These are phyloP conservation scores for Lasius fuliginosus DNA, from an alignment of 2,888 invertebrate species.

Conservation along the genomic window DNA sequence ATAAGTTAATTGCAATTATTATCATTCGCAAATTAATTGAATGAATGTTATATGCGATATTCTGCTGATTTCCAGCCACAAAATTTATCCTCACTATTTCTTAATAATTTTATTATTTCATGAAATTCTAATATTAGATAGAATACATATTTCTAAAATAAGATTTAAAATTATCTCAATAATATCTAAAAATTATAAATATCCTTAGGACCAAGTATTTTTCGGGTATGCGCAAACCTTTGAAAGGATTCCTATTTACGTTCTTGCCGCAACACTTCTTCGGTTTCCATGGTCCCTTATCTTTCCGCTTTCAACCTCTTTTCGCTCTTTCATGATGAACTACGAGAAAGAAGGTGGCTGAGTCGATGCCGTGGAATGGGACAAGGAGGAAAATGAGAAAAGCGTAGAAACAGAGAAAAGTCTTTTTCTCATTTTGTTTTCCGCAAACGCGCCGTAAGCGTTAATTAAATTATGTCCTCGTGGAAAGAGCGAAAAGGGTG, in stretches of 20 bases:
- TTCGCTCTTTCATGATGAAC: conserved; percentile 43
- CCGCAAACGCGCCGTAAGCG: conserved; percentile 57
- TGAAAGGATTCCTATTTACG: conserved; percentile 41
- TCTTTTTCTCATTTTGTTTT: conserved; percentile 56
- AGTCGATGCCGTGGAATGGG: conserved; percentile 18
- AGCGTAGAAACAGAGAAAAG: conserved; percentile 19
- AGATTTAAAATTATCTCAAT: conserved; percentile 8
- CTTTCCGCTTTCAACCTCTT: conserved; percentile 33
- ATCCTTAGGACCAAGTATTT: background rate
- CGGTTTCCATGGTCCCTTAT: conserved; percentile 43
- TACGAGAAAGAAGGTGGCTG: conserved; percentile 24
- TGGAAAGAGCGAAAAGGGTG: background rate
- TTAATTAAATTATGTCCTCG: conserved; percentile 68
- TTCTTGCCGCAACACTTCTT: conserved; percentile 17
- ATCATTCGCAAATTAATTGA: background rate
- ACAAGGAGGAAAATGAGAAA: conserved; percentile 22
- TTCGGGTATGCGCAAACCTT: conserved; percentile 8
- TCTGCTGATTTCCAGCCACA: background rate
- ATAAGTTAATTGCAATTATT: background rate
- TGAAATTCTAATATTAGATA: background rate
- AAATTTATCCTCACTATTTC: background rate
- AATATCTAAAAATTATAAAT: background rate
- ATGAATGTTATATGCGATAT: background rate
- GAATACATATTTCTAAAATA: background rate
- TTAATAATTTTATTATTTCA: background rate